A percentile compares a stretch with the other conserved stretches of the same genome.
Evolutionary conservation across 2,797 vertebrate genomes (phyloP).

Genomic region (Melanotaenia maccullochi): DNA sequence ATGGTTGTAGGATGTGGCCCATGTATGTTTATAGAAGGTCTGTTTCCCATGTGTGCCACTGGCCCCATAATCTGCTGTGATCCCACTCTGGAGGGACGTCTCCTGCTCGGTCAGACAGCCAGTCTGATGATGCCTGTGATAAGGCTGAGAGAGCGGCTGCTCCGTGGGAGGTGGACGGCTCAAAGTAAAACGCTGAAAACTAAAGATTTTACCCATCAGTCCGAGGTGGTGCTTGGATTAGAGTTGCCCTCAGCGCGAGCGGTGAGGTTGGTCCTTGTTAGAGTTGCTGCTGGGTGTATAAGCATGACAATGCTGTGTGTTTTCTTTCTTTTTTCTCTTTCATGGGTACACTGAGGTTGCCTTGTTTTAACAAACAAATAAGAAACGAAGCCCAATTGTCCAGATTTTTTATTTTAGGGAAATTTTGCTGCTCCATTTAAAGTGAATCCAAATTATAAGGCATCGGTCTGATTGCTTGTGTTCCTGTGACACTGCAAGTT

Average conservation of each 20-base stretch:
- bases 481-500: too few species aligned
- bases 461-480: conserved; percentile 2
- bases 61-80: conserved; percentile 57
- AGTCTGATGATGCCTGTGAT: conserved; percentile 37
- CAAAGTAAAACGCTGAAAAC: conserved; percentile 10
- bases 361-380: background rate
- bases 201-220: conserved; percentile 22
- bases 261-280: background rate
- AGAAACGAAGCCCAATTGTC: conserved; percentile 5
- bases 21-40: conserved; percentile 37
- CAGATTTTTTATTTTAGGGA: background rate
- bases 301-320: background rate
- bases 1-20: background rate
- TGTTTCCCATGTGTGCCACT: conserved; percentile 26
- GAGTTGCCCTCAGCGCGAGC: conserved; percentile 3
- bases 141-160: conserved; percentile 44
- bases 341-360: background rate
- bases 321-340: background rate
- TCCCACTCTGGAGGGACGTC: conserved; percentile 46
- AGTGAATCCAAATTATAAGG: conserved; percentile 16
- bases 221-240: background rate
- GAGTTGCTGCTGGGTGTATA: background rate
- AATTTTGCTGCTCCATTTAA: conserved; percentile 6
- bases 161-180: conserved; percentile 26
- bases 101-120: conserved; percentile 35